Conservation (phyloP, 2,888 invertebrate species). For the Thecophora atra region DNA sequence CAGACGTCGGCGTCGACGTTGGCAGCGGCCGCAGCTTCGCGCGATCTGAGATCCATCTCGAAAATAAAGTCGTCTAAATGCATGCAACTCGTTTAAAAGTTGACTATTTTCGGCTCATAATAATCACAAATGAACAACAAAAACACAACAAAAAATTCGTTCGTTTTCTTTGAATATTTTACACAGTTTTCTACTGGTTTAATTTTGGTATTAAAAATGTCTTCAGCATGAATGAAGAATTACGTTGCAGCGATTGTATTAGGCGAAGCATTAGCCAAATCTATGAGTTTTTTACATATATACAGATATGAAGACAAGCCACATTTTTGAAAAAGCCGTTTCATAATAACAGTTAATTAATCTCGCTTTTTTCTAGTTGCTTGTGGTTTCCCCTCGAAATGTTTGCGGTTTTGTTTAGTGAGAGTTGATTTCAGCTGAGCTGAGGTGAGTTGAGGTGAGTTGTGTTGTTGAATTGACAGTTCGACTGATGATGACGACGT, state of each 20-base stretch:
- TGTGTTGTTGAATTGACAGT: background rate
- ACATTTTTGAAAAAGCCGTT: slow-evolving; percentile 5
- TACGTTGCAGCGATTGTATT: background rate
- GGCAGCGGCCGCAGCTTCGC: slow-evolving; percentile 51
- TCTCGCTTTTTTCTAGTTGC: background rate
- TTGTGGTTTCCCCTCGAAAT: background rate
- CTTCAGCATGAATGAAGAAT: slow-evolving; percentile 8
- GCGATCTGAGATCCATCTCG: slow-evolving; percentile 64
- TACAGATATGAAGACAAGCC: background rate
- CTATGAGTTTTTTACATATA: background rate
- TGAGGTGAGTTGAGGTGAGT: background rate
- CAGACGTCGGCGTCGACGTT: slow-evolving; percentile 73
- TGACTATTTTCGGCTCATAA: slow-evolving; percentile 39
- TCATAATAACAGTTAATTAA: background rate
- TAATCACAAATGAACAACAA: background rate
- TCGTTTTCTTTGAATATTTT: background rate
- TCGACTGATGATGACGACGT: background rate
- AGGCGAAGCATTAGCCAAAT: background rate
- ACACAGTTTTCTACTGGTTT: background rate
- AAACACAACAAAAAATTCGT: background rate
- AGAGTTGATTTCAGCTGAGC: background rate
- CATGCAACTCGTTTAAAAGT: slow-evolving; percentile 61
- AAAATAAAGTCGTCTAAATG: slow-evolving; percentile 65
- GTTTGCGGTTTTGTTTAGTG: background rate
- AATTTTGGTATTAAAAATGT: background rate